Evolutionary conservation across 1,140 invertebrate genomes (phyloP).

Genomic region (Cyrtorhinus lividipennis): DNA sequence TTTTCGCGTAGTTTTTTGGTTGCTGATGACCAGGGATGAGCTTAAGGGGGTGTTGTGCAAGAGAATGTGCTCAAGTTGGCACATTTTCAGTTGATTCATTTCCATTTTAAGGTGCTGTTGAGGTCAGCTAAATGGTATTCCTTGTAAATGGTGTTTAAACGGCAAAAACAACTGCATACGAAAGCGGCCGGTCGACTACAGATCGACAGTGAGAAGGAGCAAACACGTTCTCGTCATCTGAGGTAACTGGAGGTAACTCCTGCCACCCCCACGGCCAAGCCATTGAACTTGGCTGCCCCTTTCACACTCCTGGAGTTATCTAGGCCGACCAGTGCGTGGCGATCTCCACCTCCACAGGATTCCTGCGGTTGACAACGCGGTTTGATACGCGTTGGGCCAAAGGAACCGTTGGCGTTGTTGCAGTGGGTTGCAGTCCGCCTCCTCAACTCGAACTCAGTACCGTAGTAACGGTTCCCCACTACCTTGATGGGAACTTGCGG

Average conservation of each 20-base stretch:
- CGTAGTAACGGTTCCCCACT: conserved; percentile 3
- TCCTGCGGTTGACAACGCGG: conserved; percentile 3
- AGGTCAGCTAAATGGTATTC: too few relatives aligned
- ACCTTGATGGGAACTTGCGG: background rate
- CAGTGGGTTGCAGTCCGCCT: conserved; percentile 7
- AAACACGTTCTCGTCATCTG: too few relatives aligned
- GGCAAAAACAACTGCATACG: too few relatives aligned
- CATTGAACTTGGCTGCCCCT: conserved; percentile 6
- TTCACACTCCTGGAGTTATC: background rate
- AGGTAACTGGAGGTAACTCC: background rate
- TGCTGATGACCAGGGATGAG: too few relatives aligned
- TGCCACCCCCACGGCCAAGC: background rate
- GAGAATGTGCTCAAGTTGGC: too few relatives aligned
- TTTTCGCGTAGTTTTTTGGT: too few relatives aligned
- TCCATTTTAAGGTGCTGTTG: too few relatives aligned
- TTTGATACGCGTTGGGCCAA: background rate
- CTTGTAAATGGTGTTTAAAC: too few relatives aligned
- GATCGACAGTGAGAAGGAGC: too few relatives aligned
- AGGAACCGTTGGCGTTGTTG: conserved; percentile 2
- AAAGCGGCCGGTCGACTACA: too few relatives aligned
- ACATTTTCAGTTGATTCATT: too few relatives aligned
- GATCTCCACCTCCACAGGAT: background rate
- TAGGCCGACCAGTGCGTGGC: background rate
- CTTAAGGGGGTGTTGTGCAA: too few relatives aligned
- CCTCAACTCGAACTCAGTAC: background rate